These are phyloP conservation scores for Antennarius maculatus DNA, from an alignment of 2,797 vertebrate species.

Conservation along the genomic window DNA sequence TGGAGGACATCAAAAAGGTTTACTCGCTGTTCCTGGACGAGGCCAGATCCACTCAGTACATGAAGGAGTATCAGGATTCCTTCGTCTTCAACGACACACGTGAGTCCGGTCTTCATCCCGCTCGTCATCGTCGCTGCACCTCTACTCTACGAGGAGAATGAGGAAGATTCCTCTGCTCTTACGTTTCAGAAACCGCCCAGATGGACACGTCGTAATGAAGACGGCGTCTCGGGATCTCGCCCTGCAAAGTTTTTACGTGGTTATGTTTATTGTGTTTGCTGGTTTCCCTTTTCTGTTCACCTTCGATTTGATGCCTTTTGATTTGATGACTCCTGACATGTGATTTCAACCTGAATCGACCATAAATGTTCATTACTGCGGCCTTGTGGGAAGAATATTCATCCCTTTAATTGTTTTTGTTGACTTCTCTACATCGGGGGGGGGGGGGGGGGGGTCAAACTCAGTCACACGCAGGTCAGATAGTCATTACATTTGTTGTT, in stretches of 20 bases:
- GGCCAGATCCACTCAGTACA: conserved; percentile 92
- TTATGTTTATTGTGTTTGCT: neutral
- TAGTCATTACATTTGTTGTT: no score
- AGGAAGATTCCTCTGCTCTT: conserved; percentile 12
- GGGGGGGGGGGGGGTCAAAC: no score
- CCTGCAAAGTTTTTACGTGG: conserved; percentile 38
- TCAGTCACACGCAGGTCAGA: no score
- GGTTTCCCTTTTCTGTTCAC: conserved; percentile 11
- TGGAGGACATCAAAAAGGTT: conserved; percentile 93
- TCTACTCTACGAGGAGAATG: neutral
- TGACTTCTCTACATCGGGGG: no score
- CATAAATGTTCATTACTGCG: conserved; percentile 25
- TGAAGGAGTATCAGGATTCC: conserved; percentile 96
- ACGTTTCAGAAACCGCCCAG: conserved; percentile 69
- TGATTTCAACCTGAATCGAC: conserved; percentile 11
- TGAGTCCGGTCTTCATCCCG: conserved; percentile 70
- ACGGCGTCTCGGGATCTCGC: conserved; percentile 11
- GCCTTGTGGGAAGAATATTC: conserved; percentile 48
- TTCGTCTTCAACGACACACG: conserved; percentile 95
- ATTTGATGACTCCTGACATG: no score
- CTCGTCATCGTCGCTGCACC: no score
- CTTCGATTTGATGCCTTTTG: no score
- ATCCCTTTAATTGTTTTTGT: conserved; percentile 17
- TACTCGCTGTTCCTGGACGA: conserved; percentile 95
- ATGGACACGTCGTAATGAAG: conserved; percentile 83